phyloP scores from a whole-genome alignment of 2,797 vertebrate genomes.

The Paratrypauchen microcephalus region DNA sequence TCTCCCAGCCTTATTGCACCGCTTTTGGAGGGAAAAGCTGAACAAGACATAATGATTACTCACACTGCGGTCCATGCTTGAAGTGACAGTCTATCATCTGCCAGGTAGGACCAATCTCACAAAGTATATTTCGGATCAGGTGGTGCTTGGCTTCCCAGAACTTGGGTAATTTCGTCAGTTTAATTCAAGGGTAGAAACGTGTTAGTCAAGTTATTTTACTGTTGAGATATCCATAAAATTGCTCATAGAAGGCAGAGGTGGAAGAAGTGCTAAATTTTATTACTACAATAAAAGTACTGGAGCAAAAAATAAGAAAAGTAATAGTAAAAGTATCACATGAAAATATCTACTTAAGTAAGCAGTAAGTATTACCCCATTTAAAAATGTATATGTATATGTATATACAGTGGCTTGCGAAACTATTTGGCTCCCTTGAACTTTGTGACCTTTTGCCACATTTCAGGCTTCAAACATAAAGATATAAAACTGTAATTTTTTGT shows the following conservation, averaged over 20 bases:
- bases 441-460: too few relatives aligned
- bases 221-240: constrained; percentile 27
- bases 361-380: too few relatives aligned
- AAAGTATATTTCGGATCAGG: constrained; percentile 26
- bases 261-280: too few relatives aligned
- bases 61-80: constrained; percentile 39
- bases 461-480: too few relatives aligned
- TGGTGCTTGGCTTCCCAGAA: constrained; percentile 27
- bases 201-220: constrained; percentile 8
- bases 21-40: constrained; percentile 45
- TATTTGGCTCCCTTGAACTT: too few relatives aligned
- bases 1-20: constrained; percentile 42
- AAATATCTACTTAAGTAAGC: too few relatives aligned
- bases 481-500: too few relatives aligned
- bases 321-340: too few relatives aligned
- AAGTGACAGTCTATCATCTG: constrained; percentile 40
- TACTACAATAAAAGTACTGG: too few relatives aligned
- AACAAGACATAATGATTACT: constrained; percentile 52
- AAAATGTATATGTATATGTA: too few relatives aligned
- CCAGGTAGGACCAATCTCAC: constrained; percentile 34
- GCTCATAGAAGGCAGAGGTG: constrained; percentile 12
- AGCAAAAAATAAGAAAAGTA: too few relatives aligned
- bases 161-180: not conserved
- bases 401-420: too few relatives aligned
- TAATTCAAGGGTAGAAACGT: constrained; percentile 10